Evolutionary conservation across 2,888 invertebrate species (phyloP), one percentile per base, ranked within the genome.

Genomic region (Incurvaria masculella): DNA sequence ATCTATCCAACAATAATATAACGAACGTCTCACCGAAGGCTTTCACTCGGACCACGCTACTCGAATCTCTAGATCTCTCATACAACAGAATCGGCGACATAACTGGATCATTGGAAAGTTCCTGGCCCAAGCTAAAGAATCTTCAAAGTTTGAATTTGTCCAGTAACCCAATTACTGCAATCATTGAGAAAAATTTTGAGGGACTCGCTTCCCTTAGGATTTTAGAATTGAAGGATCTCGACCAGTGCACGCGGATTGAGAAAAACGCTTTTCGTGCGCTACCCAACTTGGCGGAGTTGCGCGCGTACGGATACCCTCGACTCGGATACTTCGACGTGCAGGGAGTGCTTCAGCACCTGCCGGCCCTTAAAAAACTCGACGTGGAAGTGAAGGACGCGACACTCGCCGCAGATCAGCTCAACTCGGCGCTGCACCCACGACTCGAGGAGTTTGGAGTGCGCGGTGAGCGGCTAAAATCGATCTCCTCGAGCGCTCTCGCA

Each of bases 281-380:
- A 5, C 81, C 83, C 1, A 89, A 89, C 65, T 67, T 95, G 46
- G 81, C 85, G 1, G 79, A 81, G 47, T 63, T 95, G 8, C 79
- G 86, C 53, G 86, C 91, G 0, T 88, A 85, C 60, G 85, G 87
- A 44, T 88, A 87, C 61, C 92, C 93, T 0, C 82, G 88, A 56
- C 63, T 94, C 20, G 92, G 93, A 1, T 92, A 92, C 60, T 79
- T 92, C 52, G 94, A 94, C 66, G 83, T 92, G n/a, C 87, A 89
- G 59, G 93, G 93, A 1, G 83, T 94, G 23, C 69, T 94, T n/a
- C 86, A 87, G 55, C 80, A 86, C 54, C 71, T 94, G 58, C 82
- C 86, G 2, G 86, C 87, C 0, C 68, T 94, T 40, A 88, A 93
- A 66, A 80, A 74, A 54, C 70, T 94, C 11, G 91, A 93, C 53